Conservation (phyloP, 2,797 vertebrate genomes). For the Lerista edwardsae region DNA sequence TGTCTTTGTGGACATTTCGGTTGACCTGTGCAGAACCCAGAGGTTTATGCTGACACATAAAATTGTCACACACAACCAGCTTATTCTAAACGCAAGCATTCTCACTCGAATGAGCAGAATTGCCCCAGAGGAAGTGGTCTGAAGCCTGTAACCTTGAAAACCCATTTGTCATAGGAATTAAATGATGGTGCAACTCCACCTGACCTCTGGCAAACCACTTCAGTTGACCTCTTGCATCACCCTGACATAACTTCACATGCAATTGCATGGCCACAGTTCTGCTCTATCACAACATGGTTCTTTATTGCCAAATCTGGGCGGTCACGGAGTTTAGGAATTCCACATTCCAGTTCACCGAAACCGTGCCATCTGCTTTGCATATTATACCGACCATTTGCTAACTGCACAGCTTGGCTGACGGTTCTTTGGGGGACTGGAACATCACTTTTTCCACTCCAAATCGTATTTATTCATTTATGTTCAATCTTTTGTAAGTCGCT, state of each 20-base stretch:
- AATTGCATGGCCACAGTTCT: conserved; percentile 1
- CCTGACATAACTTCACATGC: not conserved
- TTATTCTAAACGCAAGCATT: conserved; percentile 33
- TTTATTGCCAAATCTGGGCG: not conserved
- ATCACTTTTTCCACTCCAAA: too few species aligned
- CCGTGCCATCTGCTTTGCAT: too few species aligned
- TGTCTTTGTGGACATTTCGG: conserved; percentile 6
- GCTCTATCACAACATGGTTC: not conserved
- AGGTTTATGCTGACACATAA: not conserved
- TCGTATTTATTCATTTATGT: too few species aligned
- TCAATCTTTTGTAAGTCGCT: too few species aligned
- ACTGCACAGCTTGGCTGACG: too few species aligned
- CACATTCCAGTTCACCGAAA: too few species aligned
- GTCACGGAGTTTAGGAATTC: not conserved
- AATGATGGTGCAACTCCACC: not conserved
- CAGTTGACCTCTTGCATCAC: conserved; percentile 20
- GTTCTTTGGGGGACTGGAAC: too few species aligned
- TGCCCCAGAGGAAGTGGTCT: not conserved
- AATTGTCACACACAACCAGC: not conserved
- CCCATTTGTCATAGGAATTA: conserved; percentile 2
- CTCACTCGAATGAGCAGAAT: conserved; percentile 19
- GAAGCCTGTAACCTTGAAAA: not conserved
- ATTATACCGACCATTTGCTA: too few species aligned
- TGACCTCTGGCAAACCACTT: not conserved
- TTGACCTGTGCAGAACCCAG: not conserved